Base-by-base conservation (phyloP, 2,113 vertebrate species). In the Syrmaticus mikado region DNA sequence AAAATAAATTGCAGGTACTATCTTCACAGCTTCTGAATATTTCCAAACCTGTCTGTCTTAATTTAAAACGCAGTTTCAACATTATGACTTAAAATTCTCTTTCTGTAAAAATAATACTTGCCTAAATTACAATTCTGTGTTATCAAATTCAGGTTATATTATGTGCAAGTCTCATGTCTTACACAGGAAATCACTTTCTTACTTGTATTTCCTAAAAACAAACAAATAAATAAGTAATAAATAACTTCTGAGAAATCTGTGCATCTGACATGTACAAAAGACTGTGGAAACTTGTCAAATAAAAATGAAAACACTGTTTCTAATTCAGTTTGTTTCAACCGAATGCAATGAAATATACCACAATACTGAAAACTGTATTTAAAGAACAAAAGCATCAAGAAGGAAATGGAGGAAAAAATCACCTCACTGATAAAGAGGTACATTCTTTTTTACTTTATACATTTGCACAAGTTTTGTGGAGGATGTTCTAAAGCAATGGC, bases 31-130 rank as follows among this genome's bases (percentile, higher is more conserved):
- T 58, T 36, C 36, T 74, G 10, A 19, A 28, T 57, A 24, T 6
- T 66, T 3, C 5, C 13, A 25, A 80, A 52, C 73, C 10, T n/a
- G 6, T 3, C 13, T 84, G 6, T 30, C 87, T 53, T 45, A n/a
- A 21, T 80, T 77, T 80, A 36, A 91, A 91, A 90, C 77, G 13
- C 3, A 80, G 3, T 66, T 93, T 88, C 30, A 88, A 61, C 15
- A 14, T 74, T 55, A 25, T 60, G 38, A 62, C 22, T 74, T 34
- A 81, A 20, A 7, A 45, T 67, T 76, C 18, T 32, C 24, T 70
- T 58, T 28, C 24, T 70, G 48, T 36, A 61, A 93, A 88, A 89
- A 70, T 52, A 65, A 15, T 34, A 10, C 3, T 77, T 64, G 5
- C 22, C 43, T 61, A 18, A 75, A 64, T 46, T 91, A 71, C 15